phyloP scores from a whole-genome alignment of 1,140 invertebrate species.

The Drepana arcuata region DNA sequence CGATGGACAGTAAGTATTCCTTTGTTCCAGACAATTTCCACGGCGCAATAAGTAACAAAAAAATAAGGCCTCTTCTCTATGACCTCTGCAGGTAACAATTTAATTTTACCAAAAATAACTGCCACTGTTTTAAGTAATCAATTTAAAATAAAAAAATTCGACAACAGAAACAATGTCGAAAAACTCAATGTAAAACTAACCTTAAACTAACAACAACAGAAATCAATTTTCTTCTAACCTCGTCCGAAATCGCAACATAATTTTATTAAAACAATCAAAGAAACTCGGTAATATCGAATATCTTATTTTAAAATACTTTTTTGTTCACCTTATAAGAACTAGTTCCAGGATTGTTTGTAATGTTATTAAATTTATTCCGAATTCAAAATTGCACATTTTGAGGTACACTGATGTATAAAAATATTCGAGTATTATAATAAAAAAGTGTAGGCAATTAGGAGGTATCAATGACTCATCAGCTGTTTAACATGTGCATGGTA shows the following conservation, averaged over 20 bases:
- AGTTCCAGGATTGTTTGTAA: too few species aligned
- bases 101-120: constrained; percentile 2
- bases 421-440: constrained; percentile 15
- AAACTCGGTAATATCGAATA: too few species aligned
- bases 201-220: constrained; percentile 15
- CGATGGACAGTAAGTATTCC: constrained; percentile 28
- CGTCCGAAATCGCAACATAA: too few species aligned
- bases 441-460: constrained; percentile 19
- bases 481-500: too few species aligned
- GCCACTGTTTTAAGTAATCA: constrained; percentile 1
- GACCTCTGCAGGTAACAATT: constrained; percentile 13
- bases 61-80: constrained; percentile 40
- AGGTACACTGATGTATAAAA: constrained; percentile 18
- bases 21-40: constrained; percentile 24
- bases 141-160: constrained; percentile 13
- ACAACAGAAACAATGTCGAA: constrained; percentile 15
- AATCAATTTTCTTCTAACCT: constrained; percentile 2
- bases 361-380: too few species aligned
- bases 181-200: constrained; percentile 9
- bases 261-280: too few species aligned
- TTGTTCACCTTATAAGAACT: too few species aligned
- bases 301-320: too few species aligned
- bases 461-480: too few species aligned
- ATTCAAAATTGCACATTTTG: constrained; percentile 7
- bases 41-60: constrained; percentile 21